These are phyloP conservation scores for Anodontia alba DNA, from an alignment of 2,888 invertebrate species.

Conservation along the genomic window DNA sequence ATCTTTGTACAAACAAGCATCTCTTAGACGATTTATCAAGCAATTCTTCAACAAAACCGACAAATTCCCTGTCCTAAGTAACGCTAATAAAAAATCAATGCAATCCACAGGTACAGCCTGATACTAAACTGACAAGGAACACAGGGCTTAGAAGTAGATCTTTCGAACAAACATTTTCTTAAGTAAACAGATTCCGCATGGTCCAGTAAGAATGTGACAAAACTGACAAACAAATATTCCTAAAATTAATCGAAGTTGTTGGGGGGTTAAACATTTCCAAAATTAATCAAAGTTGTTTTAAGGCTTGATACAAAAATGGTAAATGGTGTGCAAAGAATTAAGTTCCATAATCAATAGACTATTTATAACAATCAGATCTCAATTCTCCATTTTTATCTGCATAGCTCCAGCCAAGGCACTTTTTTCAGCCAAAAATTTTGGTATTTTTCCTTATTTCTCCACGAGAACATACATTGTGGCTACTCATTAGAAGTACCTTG, in stretches of 20 bases:
- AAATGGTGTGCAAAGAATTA: not conserved
- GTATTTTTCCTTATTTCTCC: too few species aligned
- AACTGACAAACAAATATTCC: too few species aligned
- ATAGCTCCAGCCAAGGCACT: too few species aligned
- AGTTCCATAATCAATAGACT: not conserved
- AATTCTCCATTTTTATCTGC: not conserved
- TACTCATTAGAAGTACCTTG: too few species aligned
- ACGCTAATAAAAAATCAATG: not conserved
- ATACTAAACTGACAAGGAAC: not conserved
- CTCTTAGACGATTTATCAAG: not conserved
- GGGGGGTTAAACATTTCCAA: too few species aligned
- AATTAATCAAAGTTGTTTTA: too few species aligned
- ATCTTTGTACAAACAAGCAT: constrained; percentile 13
- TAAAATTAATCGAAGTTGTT: too few species aligned
- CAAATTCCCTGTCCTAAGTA: not conserved
- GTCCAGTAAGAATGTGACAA: too few species aligned
- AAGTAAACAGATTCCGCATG: too few species aligned
- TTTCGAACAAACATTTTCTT: too few species aligned
- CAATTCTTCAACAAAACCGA: not conserved
- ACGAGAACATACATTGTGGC: too few species aligned
- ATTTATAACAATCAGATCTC: not conserved
- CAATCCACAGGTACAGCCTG: not conserved
- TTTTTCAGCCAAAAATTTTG: too few species aligned
- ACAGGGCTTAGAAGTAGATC: not conserved
- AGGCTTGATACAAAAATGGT: not conserved